A percentile compares a stretch with the other conserved stretches of the same genome.
phyloP scores from a whole-genome alignment of 2,797 vertebrate species.

The Mus spretus region DNA sequence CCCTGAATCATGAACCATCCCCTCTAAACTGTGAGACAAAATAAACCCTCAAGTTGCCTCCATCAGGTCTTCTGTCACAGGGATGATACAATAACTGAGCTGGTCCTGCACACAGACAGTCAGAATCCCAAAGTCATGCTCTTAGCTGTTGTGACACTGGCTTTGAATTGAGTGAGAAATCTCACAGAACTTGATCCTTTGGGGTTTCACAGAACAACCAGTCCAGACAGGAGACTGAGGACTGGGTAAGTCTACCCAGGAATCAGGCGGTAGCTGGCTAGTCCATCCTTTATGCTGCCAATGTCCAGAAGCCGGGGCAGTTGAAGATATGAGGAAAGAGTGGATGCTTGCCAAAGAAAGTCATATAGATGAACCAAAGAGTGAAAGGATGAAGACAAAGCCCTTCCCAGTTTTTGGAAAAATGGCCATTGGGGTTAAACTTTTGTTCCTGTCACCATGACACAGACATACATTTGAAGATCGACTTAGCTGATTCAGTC shows the following conservation, averaged over 20 bases:
- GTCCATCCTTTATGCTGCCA: neutral
- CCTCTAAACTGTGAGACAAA: neutral
- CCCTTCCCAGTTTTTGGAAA: neutral
- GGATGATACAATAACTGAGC: neutral
- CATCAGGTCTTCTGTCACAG: neutral
- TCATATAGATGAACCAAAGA: neutral
- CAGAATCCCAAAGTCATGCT: neutral
- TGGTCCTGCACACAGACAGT: neutral
- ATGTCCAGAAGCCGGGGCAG: neutral
- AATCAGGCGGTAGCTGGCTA: neutral
- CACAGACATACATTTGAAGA: neutral
- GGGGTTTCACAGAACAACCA: neutral
- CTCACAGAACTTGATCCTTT: neutral
- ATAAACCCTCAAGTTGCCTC: neutral
- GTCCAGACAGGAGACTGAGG: neutral
- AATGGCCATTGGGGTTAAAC: neutral
- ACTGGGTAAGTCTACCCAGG: neutral
- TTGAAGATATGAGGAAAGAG: neutral
- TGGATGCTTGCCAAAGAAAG: neutral
- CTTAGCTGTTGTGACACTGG: neutral
- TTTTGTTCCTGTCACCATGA: neutral
- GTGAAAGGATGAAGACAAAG: neutral
- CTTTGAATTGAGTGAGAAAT: neutral
- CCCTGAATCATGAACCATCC: neutral
- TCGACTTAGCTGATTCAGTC: neutral